Base-by-base conservation (phyloP, 2,113 vertebrate genomes). In the Rhinoderma darwinii region DNA sequence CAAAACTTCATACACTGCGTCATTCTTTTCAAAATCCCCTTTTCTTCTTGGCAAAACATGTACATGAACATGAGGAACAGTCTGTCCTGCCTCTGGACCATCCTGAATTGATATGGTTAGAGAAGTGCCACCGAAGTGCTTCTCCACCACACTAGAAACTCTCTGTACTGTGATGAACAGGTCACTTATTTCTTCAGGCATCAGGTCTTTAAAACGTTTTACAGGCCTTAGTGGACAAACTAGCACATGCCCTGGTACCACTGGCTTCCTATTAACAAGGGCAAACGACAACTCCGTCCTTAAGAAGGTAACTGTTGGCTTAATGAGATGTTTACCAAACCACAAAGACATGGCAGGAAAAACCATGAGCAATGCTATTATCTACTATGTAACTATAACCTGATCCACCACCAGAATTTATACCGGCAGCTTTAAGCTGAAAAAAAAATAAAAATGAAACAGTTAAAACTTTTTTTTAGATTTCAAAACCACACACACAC, bases 51-150 rank as follows among this genome's bases (percentile, higher is more conserved):
- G 93, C 72, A 98, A 94, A 72, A 97, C 74, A 0, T 97, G 96
- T 89, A 97, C 90, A 0, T 97, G 96, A 68, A 97, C 95, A n/a
- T 98, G 97, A 95, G 97, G 93, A 74, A 93, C 85, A 61, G 85
- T 87, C 43, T 87, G 86, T 50, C 86, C 86, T 18, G 86, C 86
- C 18, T 87, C 86, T 87, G 79, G 86, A 3, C 86, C 86, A 82
- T 87, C 97, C 95, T 99, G 97, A 56, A 98, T 90, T 25, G 96
- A 91, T 51, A 99, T 95, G 80, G 97, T 98, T 88, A 98, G 93
- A 0, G 96, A 98, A 0, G 96, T 95, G 35, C 95, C 94, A 0
- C 92, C 89, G 92, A 97, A 99, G 90, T 97, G 96, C 59, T 90
- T 93, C 91, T 98, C 97, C 72, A 99, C 96, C 70, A 95, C 91